A percentile compares a stretch with the other conserved stretches of the same genome.
phyloP scores from a whole-genome alignment of 2,888 invertebrate genomes.

The Cloeon dipterum region DNA sequence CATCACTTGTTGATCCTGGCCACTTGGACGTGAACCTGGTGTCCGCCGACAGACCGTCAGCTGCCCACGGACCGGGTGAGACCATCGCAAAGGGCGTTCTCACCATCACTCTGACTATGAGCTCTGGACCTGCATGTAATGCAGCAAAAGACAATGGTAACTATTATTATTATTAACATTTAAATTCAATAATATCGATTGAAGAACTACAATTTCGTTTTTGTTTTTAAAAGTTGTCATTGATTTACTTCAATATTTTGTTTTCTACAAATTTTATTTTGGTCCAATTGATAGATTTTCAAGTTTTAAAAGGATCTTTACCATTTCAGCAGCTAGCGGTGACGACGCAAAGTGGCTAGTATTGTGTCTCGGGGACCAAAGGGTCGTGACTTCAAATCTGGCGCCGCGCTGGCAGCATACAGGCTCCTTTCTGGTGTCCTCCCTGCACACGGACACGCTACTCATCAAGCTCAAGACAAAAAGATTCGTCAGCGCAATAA shows the following conservation, averaged over 20 bases:
- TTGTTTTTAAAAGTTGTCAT: too few relatives aligned
- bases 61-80: conserved; percentile 12
- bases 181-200: too few relatives aligned
- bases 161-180: background rate
- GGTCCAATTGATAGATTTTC: too few relatives aligned
- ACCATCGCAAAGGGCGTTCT: conserved; percentile 21
- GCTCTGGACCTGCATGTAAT: too few relatives aligned
- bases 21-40: conserved; percentile 16
- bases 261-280: too few relatives aligned
- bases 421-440: conserved; percentile 23
- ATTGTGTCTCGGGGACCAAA: conserved; percentile 20
- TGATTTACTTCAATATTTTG: too few relatives aligned
- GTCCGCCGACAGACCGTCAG: conserved; percentile 15
- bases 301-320: too few relatives aligned
- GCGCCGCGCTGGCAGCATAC: conserved; percentile 21
- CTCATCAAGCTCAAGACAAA: conserved; percentile 24
- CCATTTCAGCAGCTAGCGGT: too few relatives aligned
- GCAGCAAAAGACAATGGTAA: conserved; percentile 6
- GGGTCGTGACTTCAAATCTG: conserved; percentile 18
- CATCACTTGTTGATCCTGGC: conserved; percentile 22
- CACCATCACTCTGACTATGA: conserved; percentile 17
- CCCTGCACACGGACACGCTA: conserved; percentile 20
- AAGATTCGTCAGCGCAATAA: conserved; percentile 23
- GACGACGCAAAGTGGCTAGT: conserved; percentile 23
- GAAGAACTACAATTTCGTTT: too few relatives aligned